Base-by-base conservation (phyloP, 2,113 vertebrate genomes). In the Oxyruncus cristatus region DNA sequence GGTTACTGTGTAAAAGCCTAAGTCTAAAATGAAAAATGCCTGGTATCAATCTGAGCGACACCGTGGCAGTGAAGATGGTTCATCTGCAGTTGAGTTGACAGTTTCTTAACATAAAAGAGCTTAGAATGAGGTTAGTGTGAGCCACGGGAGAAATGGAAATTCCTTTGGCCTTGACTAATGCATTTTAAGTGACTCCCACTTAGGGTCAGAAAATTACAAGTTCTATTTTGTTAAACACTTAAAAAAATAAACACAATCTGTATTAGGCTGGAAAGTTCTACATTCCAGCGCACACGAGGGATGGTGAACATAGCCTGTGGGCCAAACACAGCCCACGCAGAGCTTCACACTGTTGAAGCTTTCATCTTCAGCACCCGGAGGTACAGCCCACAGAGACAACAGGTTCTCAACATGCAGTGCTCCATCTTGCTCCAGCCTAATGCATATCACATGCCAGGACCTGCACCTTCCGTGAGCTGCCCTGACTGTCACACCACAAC, bases 291-390 rank as follows among this genome's bases (percentile, higher is more conserved):
- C 90, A 46, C 86, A 89, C 6, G 66, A 91, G 47, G 79, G 92
- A 94, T 87, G 88, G 95, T 66, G 75, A 96, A 74, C 20, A 58
- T 92, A 86, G 95, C 95, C 95, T 84, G 79, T 96, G 90, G 95
- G 96, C 96, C 93, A 95, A 95, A 95, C 78, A 96, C 93, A 96
- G 73, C 96, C 96, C 93, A 97, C 95, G 77, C 96, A 95, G 83
- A 95, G 49, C 86, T 94, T 94, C 88, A 95, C 93, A 72, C 76
- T 93, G 49, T 49, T 86, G 76, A 63, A 88, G 68, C 95, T 96
- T 97, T 97, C 66, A 95, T 95, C 91, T 96, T 68, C 39, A 87
- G 70, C 70, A 92, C 68, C 56, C 59, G 1, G 16, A 93, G 92
- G 90, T 86, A 84, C 83, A 82, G 73, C 91, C 70, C 79, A 65